A percentile compares a stretch with the other conserved stretches of the same genome.
phyloP scores from a whole-genome alignment of 2,888 invertebrate species.

The Drosophila antonietae region DNA sequence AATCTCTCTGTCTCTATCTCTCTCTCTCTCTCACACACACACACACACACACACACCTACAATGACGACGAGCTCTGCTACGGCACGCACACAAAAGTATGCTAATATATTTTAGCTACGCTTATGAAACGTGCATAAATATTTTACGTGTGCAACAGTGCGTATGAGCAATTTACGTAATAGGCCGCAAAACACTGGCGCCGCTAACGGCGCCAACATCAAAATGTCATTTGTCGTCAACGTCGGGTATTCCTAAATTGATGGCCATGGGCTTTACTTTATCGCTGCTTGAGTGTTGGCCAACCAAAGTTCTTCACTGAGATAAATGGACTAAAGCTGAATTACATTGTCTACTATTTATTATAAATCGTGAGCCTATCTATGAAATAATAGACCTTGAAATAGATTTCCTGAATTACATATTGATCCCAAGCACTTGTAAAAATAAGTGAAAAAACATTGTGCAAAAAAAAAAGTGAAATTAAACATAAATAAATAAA shows the following conservation, averaged over 20 bases:
- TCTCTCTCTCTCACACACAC: not conserved
- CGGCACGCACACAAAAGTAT: conserved; percentile 47
- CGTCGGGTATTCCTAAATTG: conserved; percentile 38
- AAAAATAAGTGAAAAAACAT: not conserved
- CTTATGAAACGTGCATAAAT: conserved; percentile 67
- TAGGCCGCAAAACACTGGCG: conserved; percentile 64
- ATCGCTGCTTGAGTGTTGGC: conserved; percentile 8
- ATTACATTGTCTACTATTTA: not conserved
- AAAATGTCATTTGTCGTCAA: conserved; percentile 59
- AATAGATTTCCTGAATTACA: not conserved
- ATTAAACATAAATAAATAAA: too few species aligned
- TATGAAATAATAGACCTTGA: not conserved
- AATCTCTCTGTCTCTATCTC: not conserved
- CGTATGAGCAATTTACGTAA: conserved; percentile 74
- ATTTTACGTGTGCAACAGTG: conserved; percentile 72
- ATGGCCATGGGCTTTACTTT: conserved; percentile 30
- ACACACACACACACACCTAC: conserved; percentile 8
- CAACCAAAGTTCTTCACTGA: conserved; percentile 8
- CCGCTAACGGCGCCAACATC: conserved; percentile 57
- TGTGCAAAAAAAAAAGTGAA: too few species aligned
- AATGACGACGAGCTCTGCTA: conserved; percentile 6
- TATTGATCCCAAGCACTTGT: not conserved
- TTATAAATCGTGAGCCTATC: not conserved
- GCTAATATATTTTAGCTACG: conserved; percentile 57
- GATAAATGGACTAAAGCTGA: conserved; percentile 9